phyloP scores from a whole-genome alignment of 2,888 invertebrate genomes.

The Drosophila setosimentum region DNA sequence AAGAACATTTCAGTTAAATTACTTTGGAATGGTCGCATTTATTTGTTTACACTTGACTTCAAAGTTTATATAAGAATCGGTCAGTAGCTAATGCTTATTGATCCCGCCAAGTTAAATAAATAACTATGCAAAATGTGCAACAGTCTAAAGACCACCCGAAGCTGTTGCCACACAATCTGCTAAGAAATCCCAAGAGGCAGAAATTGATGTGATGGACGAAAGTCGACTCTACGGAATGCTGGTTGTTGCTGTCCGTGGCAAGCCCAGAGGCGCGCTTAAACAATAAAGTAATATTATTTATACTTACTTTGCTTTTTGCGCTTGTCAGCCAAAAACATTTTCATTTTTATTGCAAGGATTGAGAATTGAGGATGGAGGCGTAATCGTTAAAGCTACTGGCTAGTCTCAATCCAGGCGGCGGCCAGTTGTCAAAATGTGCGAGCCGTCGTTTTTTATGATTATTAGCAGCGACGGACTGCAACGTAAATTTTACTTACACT shows the following conservation, averaged over 20 bases:
- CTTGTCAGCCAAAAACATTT: slow-evolving; percentile 62
- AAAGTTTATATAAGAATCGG: slow-evolving; percentile 4
- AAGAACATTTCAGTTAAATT: slow-evolving; percentile 10
- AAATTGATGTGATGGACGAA: slow-evolving; percentile 3
- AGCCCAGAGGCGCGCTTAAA: slow-evolving; percentile 42
- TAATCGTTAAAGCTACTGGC: slow-evolving; percentile 21
- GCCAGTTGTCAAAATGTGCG: slow-evolving; percentile 64
- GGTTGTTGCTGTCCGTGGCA: slow-evolving; percentile 10
- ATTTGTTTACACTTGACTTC: slow-evolving; percentile 40
- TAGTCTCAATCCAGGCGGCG: slow-evolving; percentile 9
- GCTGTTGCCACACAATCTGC: slow-evolving; percentile 28
- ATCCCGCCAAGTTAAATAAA: slow-evolving; percentile 56
- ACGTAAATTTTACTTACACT: slow-evolving; percentile 79
- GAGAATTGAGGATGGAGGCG: slow-evolving; percentile 9
- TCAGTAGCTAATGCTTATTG: slow-evolving; percentile 20
- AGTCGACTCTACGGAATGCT: slow-evolving; percentile 2
- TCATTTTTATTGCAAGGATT: slow-evolving; percentile 52
- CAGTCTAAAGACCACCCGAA: slow-evolving; percentile 47
- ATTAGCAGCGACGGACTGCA: slow-evolving; percentile 62
- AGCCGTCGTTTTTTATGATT: slow-evolving; percentile 74
- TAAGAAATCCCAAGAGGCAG: slow-evolving; percentile 27
- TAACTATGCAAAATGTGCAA: slow-evolving; percentile 57
- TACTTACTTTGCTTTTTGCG: slow-evolving; percentile 64
- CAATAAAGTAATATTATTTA: slow-evolving; percentile 77
- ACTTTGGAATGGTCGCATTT: slow-evolving; percentile 26